Base-by-base conservation (phyloP, 2,797 vertebrate species). In the Lutjanus campechanus region DNA sequence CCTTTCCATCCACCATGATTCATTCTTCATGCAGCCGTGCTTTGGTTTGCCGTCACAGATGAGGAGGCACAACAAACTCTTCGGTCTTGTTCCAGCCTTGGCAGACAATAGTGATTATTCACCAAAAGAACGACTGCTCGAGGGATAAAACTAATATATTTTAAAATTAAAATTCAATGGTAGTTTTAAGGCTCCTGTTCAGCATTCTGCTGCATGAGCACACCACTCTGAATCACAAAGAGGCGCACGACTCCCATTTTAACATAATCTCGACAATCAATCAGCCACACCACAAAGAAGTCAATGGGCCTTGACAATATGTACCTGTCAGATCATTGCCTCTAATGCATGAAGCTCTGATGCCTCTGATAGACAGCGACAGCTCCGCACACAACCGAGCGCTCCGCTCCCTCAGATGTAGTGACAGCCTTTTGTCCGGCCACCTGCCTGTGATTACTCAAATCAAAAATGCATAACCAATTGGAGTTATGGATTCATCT, bases 261-360 rank as follows among this genome's bases (percentile, higher is more conserved):
- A 81, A 86, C 90, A 89, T 89, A 86, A 89, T 92, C 89, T 91
- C 61, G 19, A 89, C 90, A 87, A 92, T 92, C 91, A 90, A 92
- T 94, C 93, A 91, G 88, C 78, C 82, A 68, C 74, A 60, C 81
- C 79, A 91, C 91, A 92, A 88, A 92, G 91, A 88, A 94, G 91
- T 90, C 92, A 94, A 93, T 94, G 90, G 85, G 91, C 91, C 91
- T 77, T 92, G 92, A 94, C 92, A 90, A 88, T 87, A 90, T 93
- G 89, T 93, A 93, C 93, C 92, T 91, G 89, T 93, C 91, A 92
- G 89, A 90, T 93, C 91, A 89, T 90, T 91, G 89, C 78, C 85
- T 86, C 88, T 89, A 90, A 92, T 85, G 90, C 88, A 89, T 83
- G 85, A 68, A 71, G 83, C 81, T 80, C 70, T 84, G 85, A 91